Evolutionary conservation across 2,888 invertebrate genomes (phyloP), one percentile per base, ranked within the genome.

Genomic region (Brachyopa scutellaris): DNA sequence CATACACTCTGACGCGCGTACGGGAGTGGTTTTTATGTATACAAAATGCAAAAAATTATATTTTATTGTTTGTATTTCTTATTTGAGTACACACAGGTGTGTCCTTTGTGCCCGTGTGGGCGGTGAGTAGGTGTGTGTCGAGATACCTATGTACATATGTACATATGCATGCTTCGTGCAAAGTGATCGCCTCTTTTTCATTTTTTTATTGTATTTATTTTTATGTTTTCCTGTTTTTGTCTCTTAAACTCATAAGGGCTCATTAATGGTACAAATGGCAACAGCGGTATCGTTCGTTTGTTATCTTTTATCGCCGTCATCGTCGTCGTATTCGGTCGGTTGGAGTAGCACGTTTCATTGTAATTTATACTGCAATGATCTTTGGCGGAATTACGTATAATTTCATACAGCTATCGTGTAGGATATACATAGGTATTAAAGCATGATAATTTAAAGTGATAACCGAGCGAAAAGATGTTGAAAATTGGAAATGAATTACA

Each of bases 71-170:
- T 64, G 62, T 55, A 8, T 47, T 72, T 47, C 29, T 64, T 45
- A 33, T 55, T 73, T 36, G 26, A 45, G 62, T 38, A 64, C 62
- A 64, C 73, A 73, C 73, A 73, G 73, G 73, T 73, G 62, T 64
- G 73, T 36, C 47, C 36, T 40, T 36, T 62, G 31, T 70, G 17
- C 49, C n/a, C n/a, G n/a, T n/a, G 40, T 19, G 40, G n/a, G 4
- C n/a, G 15, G 45, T 26, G 29, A 31, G 17, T 42, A 7, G 29
- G 29, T 23, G 29, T 21, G 21, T 15, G 38, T 29, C 17, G 23
- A 33, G 13, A 4, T 6, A 21, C 26, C n/a, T n/a, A n/a, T n/a
- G n/a, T n/a, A n/a, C n/a, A n/a, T n/a, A n/a, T n/a, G n/a, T n/a
- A n/a, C n/a, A n/a, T n/a, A n/a, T n/a, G 21, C 26, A 51, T 29